A percentile compares a stretch with the other conserved stretches of the same genome.
Conservation (phyloP, 23 tunicate genomes). For the Ciona savignyi region DNA sequence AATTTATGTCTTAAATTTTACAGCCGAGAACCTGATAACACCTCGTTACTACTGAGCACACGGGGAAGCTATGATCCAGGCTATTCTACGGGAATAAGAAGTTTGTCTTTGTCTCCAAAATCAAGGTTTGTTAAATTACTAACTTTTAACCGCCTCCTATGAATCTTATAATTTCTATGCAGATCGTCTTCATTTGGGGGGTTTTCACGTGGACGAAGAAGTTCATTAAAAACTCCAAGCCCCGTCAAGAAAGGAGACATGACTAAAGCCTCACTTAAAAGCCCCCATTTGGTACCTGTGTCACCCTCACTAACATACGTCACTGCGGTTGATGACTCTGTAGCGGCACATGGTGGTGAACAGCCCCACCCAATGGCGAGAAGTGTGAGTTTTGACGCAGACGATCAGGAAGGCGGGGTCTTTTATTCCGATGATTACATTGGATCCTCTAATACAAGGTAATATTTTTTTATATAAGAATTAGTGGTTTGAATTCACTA, state of each 20-base stretch:
- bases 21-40: too few relatives aligned
- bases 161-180: neutral
- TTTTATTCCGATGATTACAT: constrained; percentile 44
- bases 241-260: too few relatives aligned
- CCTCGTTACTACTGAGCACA: too few relatives aligned
- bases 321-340: constrained; percentile 20
- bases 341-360: neutral
- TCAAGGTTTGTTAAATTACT: too few relatives aligned
- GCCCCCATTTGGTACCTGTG: constrained; percentile 16
- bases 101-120: too few relatives aligned
- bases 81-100: neutral
- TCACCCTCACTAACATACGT: constrained; percentile 42
- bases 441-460: neutral
- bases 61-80: neutral
- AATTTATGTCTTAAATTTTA: too few relatives aligned
- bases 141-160: too few relatives aligned
- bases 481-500: too few relatives aligned
- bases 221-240: constrained; percentile 19
- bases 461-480: too few relatives aligned
- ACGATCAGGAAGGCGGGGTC: constrained; percentile 9
- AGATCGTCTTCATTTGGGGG: constrained; percentile 31
- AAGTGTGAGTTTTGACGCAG: too few relatives aligned
- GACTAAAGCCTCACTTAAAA: constrained; percentile 3
- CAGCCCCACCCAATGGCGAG: too few relatives aligned
- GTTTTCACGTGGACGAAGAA: constrained; percentile 8